Percentiles rank a stretch among this genome's conserved stretches.
phyloP scores from a whole-genome alignment of 2,113 vertebrate species.

The Paedocypris sp. region DNA sequence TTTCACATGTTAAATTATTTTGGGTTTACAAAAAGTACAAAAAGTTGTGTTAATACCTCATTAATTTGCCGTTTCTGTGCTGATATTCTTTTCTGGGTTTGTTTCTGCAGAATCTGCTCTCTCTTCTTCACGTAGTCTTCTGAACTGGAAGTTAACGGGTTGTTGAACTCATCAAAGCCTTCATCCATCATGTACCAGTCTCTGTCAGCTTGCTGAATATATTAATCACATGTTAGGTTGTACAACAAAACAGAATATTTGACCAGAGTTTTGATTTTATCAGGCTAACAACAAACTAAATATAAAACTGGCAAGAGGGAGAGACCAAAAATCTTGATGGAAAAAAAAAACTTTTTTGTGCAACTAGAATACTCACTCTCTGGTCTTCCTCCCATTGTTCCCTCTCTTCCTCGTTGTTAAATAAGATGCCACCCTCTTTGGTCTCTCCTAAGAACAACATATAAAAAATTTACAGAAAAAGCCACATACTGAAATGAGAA shows the following conservation, averaged over 20 bases:
- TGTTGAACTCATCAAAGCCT: constrained; percentile 92
- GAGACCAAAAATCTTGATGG: neutral
- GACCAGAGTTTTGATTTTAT: neutral
- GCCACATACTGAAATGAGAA: neutral
- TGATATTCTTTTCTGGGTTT: constrained; percentile 93
- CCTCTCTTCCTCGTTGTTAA: constrained; percentile 82
- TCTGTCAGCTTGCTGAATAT: constrained; percentile 84
- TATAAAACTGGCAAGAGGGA: too few species aligned
- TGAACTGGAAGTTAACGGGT: constrained; percentile 82
- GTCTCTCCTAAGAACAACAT: constrained; percentile 50
- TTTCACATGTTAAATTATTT: too few species aligned
- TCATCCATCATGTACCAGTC: constrained; percentile 99
- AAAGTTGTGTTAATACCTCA: constrained; percentile 61
- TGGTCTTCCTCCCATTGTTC: constrained; percentile 95
- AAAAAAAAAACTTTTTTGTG: neutral
- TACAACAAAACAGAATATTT: neutral
- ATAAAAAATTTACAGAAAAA: neutral
- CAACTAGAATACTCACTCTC: constrained; percentile 57
- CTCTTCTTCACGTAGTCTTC: constrained; percentile 90
- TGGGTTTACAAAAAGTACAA: too few species aligned
- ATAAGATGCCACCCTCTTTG: constrained; percentile 74
- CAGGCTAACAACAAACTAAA: neutral
- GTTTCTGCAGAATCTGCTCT: constrained; percentile 91
- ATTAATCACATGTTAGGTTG: neutral
- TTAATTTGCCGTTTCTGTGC: constrained; percentile 95